Base-by-base conservation (phyloP, 2,888 invertebrate species). In the Limenitis camilla region DNA sequence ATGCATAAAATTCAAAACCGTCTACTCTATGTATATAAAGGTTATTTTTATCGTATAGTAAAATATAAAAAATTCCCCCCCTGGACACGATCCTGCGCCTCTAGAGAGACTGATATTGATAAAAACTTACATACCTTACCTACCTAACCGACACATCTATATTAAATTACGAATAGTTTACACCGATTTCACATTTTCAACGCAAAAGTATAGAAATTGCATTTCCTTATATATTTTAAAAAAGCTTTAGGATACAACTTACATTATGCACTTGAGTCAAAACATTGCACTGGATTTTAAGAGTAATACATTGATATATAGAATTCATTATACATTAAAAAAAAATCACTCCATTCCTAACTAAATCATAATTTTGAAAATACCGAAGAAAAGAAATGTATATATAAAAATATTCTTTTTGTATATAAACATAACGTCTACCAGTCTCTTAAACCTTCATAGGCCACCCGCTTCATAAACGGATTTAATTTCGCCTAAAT, bases 21-120 rank as follows among this genome's bases (percentile, higher is more conserved):
- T 36, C 45, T 30, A 45, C 32, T 30, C 6, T 6, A 45, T 8
- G 8, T 6, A 30, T 38, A 45, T 27, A 38, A 45, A 30, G 10
- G 78, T 82, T 72, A 79, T 81, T 78, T 81, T 80, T 78, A 78
- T 81, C 84, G 81, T 81, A 78, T 85, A 83, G 78, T 85, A 84
- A 84, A 85, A 86, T 86, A 85, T 84, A 79, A 86, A 86, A 84
- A 85, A 83, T 77, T 80, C 81, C 85, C 83, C 83, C 78, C 81
- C 81, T 81, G 85, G 86, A 85, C 86, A 77, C 74, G 79, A 78
- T 69, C 70, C 56, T 61, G 62, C 56, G 54, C 61, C 61, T 73
- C 72, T 63, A 78, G 56, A 61, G 69, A 66, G 74, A 76, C 72
- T 61, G 50, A 59, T 65, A 77, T 75, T 76, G 76, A 76, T 85